A percentile compares a stretch with the other conserved stretches of the same genome.
These are phyloP conservation scores for Characodon lateralis DNA, from an alignment of 2,797 vertebrate genomes.

Conservation along the genomic window DNA sequence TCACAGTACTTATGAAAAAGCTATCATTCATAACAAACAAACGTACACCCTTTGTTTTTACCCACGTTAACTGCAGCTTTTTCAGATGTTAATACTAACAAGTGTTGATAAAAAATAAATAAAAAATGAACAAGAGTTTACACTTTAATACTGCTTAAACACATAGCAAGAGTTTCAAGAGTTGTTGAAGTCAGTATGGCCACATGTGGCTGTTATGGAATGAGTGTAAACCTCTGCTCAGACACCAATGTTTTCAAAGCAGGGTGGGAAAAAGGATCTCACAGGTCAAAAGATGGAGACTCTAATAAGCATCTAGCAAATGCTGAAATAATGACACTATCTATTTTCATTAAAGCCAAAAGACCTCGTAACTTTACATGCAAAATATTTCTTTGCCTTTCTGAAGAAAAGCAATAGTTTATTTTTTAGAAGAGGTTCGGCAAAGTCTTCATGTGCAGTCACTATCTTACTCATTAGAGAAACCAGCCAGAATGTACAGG, in stretches of 20 bases:
- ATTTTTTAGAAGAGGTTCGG: no score
- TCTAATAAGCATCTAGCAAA: neutral
- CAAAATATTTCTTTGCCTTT: neutral
- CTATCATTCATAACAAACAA: slow-evolving; percentile 46
- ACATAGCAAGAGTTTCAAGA: slow-evolving; percentile 3
- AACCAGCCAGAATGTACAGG: neutral
- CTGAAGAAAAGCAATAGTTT: neutral
- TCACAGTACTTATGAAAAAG: slow-evolving; percentile 33
- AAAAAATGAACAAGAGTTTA: neutral
- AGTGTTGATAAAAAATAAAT: neutral
- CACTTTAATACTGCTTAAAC: neutral
- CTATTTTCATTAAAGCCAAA: neutral
- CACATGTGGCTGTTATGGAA: slow-evolving; percentile 24
- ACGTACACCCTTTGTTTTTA: neutral
- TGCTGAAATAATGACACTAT: neutral
- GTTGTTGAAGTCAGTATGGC: slow-evolving; percentile 1
- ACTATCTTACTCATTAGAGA: neutral
- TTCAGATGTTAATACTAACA: neutral
- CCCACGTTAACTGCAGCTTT: neutral
- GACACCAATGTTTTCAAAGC: slow-evolving; percentile 20
- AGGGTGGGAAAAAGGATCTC: slow-evolving; percentile 19
- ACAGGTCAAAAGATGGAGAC: neutral
- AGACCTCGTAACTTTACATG: neutral
- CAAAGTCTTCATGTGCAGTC: neutral
- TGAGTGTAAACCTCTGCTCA: slow-evolving; percentile 36